Evolutionary conservation across 2,888 invertebrate species (phyloP).

Genomic region (Sinodicranocentrus sp.): DNA sequence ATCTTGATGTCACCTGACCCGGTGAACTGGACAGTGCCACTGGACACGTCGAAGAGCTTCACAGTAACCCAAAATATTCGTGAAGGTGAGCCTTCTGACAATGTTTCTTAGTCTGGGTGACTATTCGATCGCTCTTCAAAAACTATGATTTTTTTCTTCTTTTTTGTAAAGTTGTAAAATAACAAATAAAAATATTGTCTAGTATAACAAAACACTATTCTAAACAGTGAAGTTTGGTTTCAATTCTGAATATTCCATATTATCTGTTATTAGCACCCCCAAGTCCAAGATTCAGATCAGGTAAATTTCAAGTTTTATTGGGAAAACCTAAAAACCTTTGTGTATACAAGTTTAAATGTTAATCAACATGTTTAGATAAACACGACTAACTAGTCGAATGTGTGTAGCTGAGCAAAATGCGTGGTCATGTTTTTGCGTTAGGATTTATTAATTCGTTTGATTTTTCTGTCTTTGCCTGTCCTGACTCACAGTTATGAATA

Average conservation of each 20-base stretch:
- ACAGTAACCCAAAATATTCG: conserved; percentile 94
- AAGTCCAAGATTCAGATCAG: conserved; percentile 76
- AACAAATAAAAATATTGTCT: conserved; percentile 15
- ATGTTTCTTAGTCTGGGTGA: background rate
- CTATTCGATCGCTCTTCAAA: background rate
- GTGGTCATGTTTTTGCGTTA: too few species aligned
- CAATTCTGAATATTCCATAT: conserved; percentile 34
- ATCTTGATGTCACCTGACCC: conserved; percentile 96
- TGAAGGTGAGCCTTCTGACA: conserved; percentile 73
- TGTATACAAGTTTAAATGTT: too few species aligned
- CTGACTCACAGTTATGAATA: too few species aligned
- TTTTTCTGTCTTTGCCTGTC: too few species aligned
- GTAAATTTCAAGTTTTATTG: conserved; percentile 69
- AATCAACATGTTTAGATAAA: too few species aligned
- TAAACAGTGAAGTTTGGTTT: conserved; percentile 23
- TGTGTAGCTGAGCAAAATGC: too few species aligned
- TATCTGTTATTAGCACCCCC: conserved; percentile 75
- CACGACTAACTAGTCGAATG: too few species aligned
- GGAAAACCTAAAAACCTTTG: conserved; percentile 12
- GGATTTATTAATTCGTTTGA: too few species aligned
- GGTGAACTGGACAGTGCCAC: conserved; percentile 96
- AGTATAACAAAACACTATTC: background rate
- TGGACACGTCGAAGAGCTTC: conserved; percentile 95
- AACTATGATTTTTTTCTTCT: background rate
- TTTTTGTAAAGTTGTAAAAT: conserved; percentile 26